A percentile compares a stretch with the other conserved stretches of the same genome.
Conservation (phyloP, 1,140 invertebrate species). For the Leguminivora glycinivorella region DNA sequence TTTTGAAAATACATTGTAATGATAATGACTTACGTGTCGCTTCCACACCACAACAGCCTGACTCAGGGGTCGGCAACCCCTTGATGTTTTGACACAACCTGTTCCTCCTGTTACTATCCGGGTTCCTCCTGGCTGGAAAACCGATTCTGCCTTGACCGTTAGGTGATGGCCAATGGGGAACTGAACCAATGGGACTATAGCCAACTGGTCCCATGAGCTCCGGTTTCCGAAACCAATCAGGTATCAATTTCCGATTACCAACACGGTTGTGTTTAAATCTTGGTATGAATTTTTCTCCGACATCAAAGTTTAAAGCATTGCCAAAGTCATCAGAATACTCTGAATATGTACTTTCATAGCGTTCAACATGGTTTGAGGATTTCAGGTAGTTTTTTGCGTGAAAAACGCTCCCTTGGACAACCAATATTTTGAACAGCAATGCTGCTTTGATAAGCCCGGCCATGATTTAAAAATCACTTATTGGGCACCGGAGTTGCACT, state of each 20-base stretch:
- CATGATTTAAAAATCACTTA: slow-evolving; percentile 28
- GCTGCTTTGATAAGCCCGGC: slow-evolving; percentile 22
- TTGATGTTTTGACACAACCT: background rate
- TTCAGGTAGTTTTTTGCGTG: background rate
- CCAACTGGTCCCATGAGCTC: background rate
- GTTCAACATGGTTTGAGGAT: background rate
- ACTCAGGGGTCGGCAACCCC: slow-evolving; percentile 1
- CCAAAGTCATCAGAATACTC: slow-evolving; percentile 18
- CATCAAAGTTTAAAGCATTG: background rate
- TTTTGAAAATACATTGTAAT: background rate
- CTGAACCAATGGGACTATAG: background rate
- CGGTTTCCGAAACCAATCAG: background rate
- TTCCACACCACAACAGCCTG: slow-evolving; percentile 6
- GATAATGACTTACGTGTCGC: background rate
- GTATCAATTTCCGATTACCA: background rate
- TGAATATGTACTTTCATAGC: slow-evolving; percentile 15
- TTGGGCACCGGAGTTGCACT: slow-evolving; percentile 1
- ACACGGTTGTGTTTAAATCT: background rate
- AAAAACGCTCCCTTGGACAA: background rate
- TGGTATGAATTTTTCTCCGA: background rate
- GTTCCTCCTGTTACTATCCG: background rate
- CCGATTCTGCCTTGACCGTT: background rate
- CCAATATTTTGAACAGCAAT: slow-evolving; percentile 13
- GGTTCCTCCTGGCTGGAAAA: background rate
- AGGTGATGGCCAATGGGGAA: background rate